Evolutionary conservation across 2,888 invertebrate genomes (phyloP).

Genomic region (Caenorhabditis sp.): DNA sequence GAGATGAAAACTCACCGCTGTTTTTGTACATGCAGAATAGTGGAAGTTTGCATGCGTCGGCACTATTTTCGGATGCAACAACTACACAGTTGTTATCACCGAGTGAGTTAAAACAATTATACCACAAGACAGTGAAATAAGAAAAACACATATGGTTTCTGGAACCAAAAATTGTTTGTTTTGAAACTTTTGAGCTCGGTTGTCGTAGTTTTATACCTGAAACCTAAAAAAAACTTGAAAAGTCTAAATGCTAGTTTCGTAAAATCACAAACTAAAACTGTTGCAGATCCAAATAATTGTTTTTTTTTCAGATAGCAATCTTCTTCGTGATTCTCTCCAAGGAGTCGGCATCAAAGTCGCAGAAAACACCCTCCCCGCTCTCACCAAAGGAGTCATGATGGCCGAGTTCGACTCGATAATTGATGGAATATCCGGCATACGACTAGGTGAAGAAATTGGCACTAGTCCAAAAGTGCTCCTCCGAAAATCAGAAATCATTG

Average conservation of each 20-base stretch:
- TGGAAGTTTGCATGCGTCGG: conserved; percentile 62
- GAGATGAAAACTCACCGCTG: conserved; percentile 65
- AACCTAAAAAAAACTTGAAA: no score
- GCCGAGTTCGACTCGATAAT: conserved; percentile 37
- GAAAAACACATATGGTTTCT: no score
- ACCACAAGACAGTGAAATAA: not conserved
- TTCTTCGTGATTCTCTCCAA: conserved; percentile 45
- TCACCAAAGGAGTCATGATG: conserved; percentile 35
- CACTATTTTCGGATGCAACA: conserved; percentile 70
- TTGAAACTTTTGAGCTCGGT: no score
- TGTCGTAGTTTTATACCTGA: no score
- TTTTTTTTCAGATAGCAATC: conserved; percentile 45
- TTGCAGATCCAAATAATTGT: no score
- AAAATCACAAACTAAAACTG: no score
- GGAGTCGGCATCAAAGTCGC: conserved; percentile 50
- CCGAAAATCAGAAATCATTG: conserved; percentile 37
- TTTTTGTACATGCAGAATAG: conserved; percentile 69
- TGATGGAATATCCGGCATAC: conserved; percentile 45
- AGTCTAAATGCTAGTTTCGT: no score
- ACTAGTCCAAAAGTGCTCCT: conserved; percentile 52
- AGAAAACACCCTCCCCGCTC: conserved; percentile 16
- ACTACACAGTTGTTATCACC: conserved; percentile 57
- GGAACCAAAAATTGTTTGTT: no score
- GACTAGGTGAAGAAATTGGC: conserved; percentile 59
- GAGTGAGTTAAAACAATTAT: conserved; percentile 12